phyloP scores from a whole-genome alignment of 2,888 invertebrate genomes.

The Hypolimnas misippus region DNA sequence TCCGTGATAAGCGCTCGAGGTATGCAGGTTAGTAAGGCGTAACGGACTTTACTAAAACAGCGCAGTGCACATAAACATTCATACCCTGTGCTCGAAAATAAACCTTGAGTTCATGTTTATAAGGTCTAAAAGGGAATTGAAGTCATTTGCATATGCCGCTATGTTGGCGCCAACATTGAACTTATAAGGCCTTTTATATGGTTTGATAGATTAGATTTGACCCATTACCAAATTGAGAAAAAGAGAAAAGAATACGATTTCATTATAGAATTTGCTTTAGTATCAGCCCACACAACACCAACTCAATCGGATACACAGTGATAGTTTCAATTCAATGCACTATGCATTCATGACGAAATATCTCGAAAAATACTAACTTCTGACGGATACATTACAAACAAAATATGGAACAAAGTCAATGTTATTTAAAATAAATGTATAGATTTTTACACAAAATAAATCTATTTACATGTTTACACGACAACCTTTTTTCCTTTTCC shows the following conservation, averaged over 20 bases:
- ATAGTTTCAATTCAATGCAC: background rate
- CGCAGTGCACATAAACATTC: slow-evolving; percentile 1
- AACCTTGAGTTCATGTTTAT: too few species aligned
- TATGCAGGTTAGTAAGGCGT: slow-evolving; percentile 37
- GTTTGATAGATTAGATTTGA: background rate
- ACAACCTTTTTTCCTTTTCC: too few species aligned
- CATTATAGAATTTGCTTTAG: too few species aligned
- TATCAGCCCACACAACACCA: slow-evolving; percentile 28
- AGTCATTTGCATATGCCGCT: slow-evolving; percentile 23
- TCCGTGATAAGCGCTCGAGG: slow-evolving; percentile 24
- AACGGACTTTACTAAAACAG: slow-evolving; percentile 12
- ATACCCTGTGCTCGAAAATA: background rate
- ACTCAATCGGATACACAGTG: background rate
- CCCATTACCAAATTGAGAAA: background rate
- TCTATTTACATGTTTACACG: too few species aligned
- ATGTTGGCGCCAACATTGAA: slow-evolving; percentile 26
- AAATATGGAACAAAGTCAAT: too few species aligned
- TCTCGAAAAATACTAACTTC: too few species aligned
- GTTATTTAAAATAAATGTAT: too few species aligned
- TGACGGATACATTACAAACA: too few species aligned
- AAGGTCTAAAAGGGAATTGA: background rate
- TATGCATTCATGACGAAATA: too few species aligned
- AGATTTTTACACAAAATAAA: too few species aligned
- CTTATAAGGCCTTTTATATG: slow-evolving; percentile 24
- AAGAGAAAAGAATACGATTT: slow-evolving; percentile 10